Conservation (phyloP, 1,140 invertebrate species). For the Trichomalopsis sarcophagae region DNA sequence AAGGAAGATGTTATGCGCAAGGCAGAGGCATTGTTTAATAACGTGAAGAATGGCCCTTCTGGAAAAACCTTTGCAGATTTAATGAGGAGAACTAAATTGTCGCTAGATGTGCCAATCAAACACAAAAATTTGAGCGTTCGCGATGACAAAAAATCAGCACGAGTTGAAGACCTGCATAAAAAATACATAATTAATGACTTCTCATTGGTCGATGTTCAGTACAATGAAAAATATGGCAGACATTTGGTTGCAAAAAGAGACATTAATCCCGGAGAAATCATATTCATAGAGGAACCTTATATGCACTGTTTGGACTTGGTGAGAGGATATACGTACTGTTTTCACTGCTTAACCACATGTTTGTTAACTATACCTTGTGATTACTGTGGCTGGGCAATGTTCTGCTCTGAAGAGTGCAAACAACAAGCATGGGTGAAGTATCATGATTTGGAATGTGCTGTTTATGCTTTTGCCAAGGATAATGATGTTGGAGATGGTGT, state of each 20-base stretch:
- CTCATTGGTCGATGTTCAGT: not conserved
- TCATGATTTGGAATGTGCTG: conserved; percentile 36
- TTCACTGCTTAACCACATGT: conserved; percentile 5
- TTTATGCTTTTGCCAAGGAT: not conserved
- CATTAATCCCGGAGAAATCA: conserved; percentile 39
- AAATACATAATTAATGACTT: not conserved
- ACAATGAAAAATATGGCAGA: conserved; percentile 12
- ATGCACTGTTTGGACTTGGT: not conserved
- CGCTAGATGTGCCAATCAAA: too few relatives aligned
- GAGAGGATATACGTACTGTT: not conserved
- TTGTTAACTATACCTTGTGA: conserved; percentile 35
- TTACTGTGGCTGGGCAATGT: conserved; percentile 24
- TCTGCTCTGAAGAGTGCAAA: conserved; percentile 37
- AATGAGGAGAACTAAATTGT: too few relatives aligned
- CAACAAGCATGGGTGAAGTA: conserved; percentile 34
- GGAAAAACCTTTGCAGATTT: not conserved
- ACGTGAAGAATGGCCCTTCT: not conserved
- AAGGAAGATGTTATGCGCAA: conserved; percentile 9
- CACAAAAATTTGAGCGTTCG: too few relatives aligned
- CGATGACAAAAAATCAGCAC: not conserved
- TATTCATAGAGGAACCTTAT: conserved; percentile 33
- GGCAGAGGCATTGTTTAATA: not conserved
- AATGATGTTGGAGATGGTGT: not conserved
- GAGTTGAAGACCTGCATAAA: not conserved
- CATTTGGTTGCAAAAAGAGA: conserved; percentile 31